Percentiles rank a stretch among this genome's conserved stretches.
These are phyloP conservation scores for Diloba caeruleocephala DNA, from an alignment of 2,888 invertebrate species.

Conservation along the genomic window DNA sequence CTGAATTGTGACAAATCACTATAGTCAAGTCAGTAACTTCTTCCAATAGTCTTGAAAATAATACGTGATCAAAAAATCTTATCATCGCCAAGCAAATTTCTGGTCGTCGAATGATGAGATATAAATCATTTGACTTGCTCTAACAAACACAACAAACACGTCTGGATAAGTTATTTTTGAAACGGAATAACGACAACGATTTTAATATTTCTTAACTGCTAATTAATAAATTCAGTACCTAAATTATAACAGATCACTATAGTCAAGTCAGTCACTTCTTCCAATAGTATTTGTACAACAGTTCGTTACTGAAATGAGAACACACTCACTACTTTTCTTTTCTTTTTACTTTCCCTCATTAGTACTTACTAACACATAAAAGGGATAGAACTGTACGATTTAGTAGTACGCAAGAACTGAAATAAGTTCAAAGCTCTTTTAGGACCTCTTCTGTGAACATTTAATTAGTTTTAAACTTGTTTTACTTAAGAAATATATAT, in stretches of 20 bases:
- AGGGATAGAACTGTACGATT: slow-evolving; percentile 22
- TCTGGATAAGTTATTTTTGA: too few species aligned
- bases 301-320: too few species aligned
- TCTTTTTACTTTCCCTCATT: too few species aligned
- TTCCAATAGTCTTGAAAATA: slow-evolving; percentile 9
- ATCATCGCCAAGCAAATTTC: too few species aligned
- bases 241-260: slow-evolving; percentile 4
- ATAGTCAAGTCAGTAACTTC: slow-evolving; percentile 21
- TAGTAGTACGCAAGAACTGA: slow-evolving; percentile 27
- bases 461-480: slow-evolving; percentile 47
- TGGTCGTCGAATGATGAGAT: too few species aligned
- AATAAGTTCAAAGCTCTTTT: slow-evolving; percentile 48
- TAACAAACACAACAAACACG: too few species aligned
- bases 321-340: too few species aligned
- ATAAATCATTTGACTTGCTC: too few species aligned
- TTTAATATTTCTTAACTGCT: neutral
- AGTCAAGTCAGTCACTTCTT: slow-evolving; percentile 19
- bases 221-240: neutral
- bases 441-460: slow-evolving; percentile 38
- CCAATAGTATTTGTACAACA: slow-evolving; percentile 8
- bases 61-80: too few species aligned
- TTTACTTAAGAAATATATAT: slow-evolving; percentile 40
- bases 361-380: slow-evolving; percentile 41
- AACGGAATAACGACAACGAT: too few species aligned
- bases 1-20: slow-evolving; percentile 1